Evolutionary conservation across 2,113 vertebrate genomes (phyloP).

Genomic region (Hemicordylus capensis): DNA sequence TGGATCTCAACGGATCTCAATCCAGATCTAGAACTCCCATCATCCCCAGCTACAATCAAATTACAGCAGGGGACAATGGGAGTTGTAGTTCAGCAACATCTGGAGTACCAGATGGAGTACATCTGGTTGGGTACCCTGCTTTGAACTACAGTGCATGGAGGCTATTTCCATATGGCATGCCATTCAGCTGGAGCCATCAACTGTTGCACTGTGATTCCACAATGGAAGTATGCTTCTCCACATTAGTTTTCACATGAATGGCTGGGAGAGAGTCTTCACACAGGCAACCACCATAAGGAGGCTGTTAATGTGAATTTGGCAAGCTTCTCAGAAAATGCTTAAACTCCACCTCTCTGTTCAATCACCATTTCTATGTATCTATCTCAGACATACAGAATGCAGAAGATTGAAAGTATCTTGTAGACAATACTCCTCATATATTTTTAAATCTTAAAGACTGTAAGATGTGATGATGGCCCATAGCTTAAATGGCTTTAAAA

Average conservation of each 20-base stretch:
- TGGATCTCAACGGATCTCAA: too few species aligned
- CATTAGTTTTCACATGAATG: background rate
- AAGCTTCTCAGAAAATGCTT: background rate
- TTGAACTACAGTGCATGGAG: background rate
- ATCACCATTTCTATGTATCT: background rate
- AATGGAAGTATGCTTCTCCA: background rate
- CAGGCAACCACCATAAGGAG: background rate
- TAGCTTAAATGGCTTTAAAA: too few species aligned
- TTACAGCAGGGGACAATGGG: too few species aligned
- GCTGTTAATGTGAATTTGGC: slow-evolving; percentile 7
- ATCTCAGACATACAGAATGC: slow-evolving; percentile 35
- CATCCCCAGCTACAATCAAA: too few species aligned
- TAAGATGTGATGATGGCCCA: too few species aligned
- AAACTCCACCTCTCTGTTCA: background rate
- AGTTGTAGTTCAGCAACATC: too few species aligned
- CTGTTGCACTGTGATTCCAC: background rate
- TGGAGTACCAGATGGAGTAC: too few species aligned
- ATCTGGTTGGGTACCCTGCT: too few species aligned
- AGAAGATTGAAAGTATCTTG: background rate
- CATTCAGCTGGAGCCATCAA: background rate
- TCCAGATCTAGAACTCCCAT: too few species aligned
- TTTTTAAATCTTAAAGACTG: too few species aligned
- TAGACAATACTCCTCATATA: background rate
- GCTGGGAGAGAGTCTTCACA: slow-evolving; percentile 5
- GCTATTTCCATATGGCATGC: background rate